phyloP scores from a whole-genome alignment of 2,888 invertebrate genomes.

The Drosophila mimetica region DNA sequence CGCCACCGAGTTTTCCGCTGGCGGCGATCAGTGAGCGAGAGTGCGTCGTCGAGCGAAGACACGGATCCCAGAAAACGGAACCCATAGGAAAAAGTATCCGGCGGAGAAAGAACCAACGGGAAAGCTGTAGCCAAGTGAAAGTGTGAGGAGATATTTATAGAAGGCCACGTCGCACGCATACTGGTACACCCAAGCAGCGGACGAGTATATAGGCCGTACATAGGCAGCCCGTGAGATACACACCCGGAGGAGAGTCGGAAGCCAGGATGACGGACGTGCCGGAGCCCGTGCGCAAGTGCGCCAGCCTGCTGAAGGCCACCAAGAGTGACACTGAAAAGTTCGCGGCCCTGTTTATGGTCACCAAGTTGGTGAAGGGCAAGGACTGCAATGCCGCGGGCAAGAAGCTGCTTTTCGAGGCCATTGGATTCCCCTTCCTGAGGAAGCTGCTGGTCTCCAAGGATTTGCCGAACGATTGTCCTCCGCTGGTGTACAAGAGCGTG shows the following conservation, averaged over 20 bases:
- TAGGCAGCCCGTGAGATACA: constrained; percentile 31
- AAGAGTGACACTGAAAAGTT: constrained; percentile 95
- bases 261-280: constrained; percentile 86
- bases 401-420: constrained; percentile 93
- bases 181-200: constrained; percentile 10
- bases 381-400: constrained; percentile 92
- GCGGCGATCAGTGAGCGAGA: constrained; percentile 76
- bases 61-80: constrained; percentile 19
- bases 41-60: constrained; percentile 76
- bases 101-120: constrained; percentile 51
- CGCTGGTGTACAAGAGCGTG: constrained; percentile 95
- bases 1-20: constrained; percentile 28
- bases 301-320: constrained; percentile 91
- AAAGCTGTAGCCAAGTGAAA: constrained; percentile 77
- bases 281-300: constrained; percentile 93
- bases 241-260: constrained; percentile 24
- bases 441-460: constrained; percentile 90
- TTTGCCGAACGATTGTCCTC: constrained; percentile 94
- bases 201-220: constrained; percentile 23
- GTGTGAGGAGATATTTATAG: constrained; percentile 72
- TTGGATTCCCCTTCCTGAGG: constrained; percentile 94
- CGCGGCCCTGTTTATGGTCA: constrained; percentile 95
- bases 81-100: constrained; percentile 34
- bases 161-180: constrained; percentile 44
- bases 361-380: constrained; percentile 93